Conservation (phyloP, 2,888 invertebrate species). For the Gibbula magus region DNA sequence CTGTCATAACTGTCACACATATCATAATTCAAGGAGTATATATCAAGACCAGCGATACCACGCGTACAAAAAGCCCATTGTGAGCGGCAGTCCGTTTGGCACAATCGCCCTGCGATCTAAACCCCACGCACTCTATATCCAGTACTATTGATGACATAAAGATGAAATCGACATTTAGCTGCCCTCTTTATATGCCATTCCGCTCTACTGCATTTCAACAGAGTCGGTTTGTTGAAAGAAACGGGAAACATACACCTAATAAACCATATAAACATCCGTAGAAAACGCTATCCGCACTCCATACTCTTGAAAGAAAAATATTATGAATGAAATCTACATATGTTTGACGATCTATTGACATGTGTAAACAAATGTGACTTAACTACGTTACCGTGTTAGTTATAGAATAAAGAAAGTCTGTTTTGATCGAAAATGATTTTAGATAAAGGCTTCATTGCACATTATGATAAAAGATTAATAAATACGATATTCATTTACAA, state of each 20-base stretch:
- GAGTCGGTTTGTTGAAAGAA: not conserved
- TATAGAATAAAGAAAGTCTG: too few species aligned
- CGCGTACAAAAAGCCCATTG: not conserved
- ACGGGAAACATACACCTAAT: not conserved
- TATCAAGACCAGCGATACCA: not conserved
- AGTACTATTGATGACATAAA: not conserved
- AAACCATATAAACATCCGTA: not conserved
- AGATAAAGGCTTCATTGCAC: too few species aligned
- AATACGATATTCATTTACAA: too few species aligned
- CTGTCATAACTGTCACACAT: not conserved
- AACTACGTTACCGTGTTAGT: too few species aligned
- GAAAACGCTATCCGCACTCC: not conserved
- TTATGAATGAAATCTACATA: not conserved
- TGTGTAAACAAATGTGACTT: not conserved
- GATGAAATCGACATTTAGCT: slow-evolving; percentile 5
- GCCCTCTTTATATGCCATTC: not conserved
- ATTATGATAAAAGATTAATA: too few species aligned
- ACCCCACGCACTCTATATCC: not conserved
- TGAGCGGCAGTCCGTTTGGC: not conserved
- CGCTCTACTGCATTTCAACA: not conserved
- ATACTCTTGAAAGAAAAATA: not conserved
- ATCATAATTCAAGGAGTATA: not conserved
- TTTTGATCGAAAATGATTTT: too few species aligned
- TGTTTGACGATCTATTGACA: not conserved
- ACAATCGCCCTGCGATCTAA: not conserved